Conservation (phyloP, 2,888 invertebrate genomes). For the Volucella zonaria region DNA sequence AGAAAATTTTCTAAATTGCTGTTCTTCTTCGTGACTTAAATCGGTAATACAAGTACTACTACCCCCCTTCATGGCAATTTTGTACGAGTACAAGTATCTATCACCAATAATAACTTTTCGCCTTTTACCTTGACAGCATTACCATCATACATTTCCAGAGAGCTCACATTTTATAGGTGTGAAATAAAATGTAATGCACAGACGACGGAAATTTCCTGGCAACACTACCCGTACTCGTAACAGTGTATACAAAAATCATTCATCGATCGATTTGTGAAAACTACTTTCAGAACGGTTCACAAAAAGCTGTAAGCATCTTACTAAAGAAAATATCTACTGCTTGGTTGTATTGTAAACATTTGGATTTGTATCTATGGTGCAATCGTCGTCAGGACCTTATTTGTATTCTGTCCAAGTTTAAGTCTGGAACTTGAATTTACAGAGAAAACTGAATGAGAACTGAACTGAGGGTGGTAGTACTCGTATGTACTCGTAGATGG, state of each 20-base stretch:
- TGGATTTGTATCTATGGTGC: too few species aligned
- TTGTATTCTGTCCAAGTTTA: slow-evolving; percentile 43
- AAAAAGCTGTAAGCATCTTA: not conserved
- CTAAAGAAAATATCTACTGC: not conserved
- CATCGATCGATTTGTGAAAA: not conserved
- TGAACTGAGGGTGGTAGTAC: not conserved
- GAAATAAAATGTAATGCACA: not conserved
- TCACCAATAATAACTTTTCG: slow-evolving; percentile 13
- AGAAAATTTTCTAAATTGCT: too few species aligned
- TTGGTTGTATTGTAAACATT: too few species aligned
- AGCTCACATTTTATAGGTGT: too few species aligned
- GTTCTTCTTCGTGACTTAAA: too few species aligned
- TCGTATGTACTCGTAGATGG: not conserved
- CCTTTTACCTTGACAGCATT: slow-evolving; percentile 12
- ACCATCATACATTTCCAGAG: not conserved
- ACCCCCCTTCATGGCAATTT: too few species aligned
- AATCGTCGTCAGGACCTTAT: slow-evolving; percentile 27
- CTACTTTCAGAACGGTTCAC: slow-evolving; percentile 5
- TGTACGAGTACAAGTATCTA: not conserved
- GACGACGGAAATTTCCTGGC: not conserved
- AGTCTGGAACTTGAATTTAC: slow-evolving; percentile 30
- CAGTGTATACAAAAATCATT: too few species aligned
- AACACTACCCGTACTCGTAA: too few species aligned
- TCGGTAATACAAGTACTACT: too few species aligned
- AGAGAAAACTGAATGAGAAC: not conserved